These are phyloP conservation scores for Spodoptera frugiperda DNA, from an alignment of 1,140 invertebrate genomes.

Conservation along the genomic window DNA sequence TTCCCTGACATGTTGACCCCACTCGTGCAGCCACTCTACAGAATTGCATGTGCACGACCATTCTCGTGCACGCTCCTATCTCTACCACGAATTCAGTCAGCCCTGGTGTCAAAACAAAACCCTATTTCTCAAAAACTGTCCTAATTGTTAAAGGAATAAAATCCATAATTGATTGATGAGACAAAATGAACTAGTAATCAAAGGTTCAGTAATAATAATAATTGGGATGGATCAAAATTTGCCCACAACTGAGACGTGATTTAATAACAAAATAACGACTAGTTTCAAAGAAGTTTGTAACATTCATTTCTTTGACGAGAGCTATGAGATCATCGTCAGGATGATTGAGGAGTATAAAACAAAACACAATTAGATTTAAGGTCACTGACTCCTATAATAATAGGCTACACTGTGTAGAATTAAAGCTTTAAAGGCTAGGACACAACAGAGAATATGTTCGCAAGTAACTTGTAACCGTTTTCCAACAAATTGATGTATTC, in stretches of 20 bases:
- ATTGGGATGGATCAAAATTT: too few relatives aligned
- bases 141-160: too few relatives aligned
- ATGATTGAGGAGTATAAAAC: constrained; percentile 5
- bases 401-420: constrained; percentile 5
- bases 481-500: constrained; percentile 12
- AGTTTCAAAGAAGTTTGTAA: background rate
- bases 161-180: too few relatives aligned
- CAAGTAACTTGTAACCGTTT: constrained; percentile 10
- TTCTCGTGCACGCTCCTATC: constrained; percentile 9
- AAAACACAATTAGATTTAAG: constrained; percentile 25
- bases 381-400: constrained; percentile 21
- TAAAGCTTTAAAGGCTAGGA: constrained; percentile 5
- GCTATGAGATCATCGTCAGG: constrained; percentile 7
- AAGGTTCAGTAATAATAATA: too few relatives aligned
- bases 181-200: too few relatives aligned
- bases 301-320: constrained; percentile 5
- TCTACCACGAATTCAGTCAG: constrained; percentile 14
- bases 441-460: constrained; percentile 18
- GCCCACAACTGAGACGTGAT: too few relatives aligned
- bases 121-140: too few relatives aligned
- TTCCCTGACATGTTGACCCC: constrained; percentile 33
- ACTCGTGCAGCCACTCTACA: constrained; percentile 14
- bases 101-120: background rate
- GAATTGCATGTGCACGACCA: constrained; percentile 17
- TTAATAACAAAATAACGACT: too few relatives aligned